Base-by-base conservation (phyloP, 1,140 invertebrate species). In the Bombus confusus region DNA sequence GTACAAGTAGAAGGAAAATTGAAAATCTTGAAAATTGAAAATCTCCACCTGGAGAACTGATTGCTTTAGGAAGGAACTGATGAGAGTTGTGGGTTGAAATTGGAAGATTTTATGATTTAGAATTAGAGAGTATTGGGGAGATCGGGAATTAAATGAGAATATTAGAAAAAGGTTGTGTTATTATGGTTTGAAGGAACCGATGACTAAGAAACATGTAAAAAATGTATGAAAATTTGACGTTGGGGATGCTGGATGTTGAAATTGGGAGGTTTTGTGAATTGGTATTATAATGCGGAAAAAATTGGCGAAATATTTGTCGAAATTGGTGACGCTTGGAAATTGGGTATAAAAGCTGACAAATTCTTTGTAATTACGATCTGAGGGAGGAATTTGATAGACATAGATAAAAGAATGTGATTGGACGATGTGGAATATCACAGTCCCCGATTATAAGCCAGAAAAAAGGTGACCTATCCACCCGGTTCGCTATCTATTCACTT, bases 401-500 rank as follows among this genome's bases (percentile, higher is more conserved):
- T 52, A 52, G 47, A 52, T 52, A 22, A 52, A 52, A 59, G n/a
- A 76, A 39, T 28, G 5, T 59, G 43, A 76, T 52, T 28, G 74
- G 25, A 12, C 18, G 2, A 59, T 59, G 34, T 52, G 34, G 9
- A 76, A 59, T 59, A 59, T 59, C 57, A 76, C 52, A 18, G 74
- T 76, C 3, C 12, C 34, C 47, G 74, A 76, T 76, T 59, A 52
- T 76, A 59, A 52, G 74, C 25, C 25, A 12, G 12, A 39, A 73
- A 39, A 73, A 76, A 59, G 31, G 74, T 76, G 74, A 76, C 34
- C 74, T 59, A 59, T 76, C 74, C 18, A 59, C 25, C 28, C 13
- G 74, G 1, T 31, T n/a, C 74, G 52, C 52, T 76, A 76, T 76
- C 74, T 76, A 76, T 76, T 76, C 74, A 76, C 52, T 76, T 59